phyloP scores from a whole-genome alignment of 2,797 vertebrate species.

The Phylloscopus collybita region DNA sequence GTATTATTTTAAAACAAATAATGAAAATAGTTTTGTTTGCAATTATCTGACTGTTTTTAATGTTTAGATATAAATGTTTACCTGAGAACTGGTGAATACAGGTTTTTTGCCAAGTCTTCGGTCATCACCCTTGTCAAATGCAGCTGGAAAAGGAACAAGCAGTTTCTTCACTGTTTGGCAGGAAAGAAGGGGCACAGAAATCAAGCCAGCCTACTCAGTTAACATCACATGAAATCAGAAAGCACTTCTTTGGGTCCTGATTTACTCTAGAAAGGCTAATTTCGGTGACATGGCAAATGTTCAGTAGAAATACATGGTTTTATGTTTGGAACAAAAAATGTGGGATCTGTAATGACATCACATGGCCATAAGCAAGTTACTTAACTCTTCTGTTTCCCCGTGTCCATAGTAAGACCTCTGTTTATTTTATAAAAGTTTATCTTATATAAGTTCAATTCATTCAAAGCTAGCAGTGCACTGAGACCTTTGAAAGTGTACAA shows the following conservation, averaged over 20 bases:
- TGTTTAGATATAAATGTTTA: conserved; percentile 67
- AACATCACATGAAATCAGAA: conserved; percentile 27
- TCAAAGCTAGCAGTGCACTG: neutral
- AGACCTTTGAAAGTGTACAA: conserved; percentile 8
- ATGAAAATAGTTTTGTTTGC: neutral
- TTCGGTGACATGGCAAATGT: neutral
- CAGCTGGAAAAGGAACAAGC: conserved; percentile 79
- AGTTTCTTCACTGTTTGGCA: conserved; percentile 50
- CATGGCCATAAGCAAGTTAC: neutral
- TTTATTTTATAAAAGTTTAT: no score
- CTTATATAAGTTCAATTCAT: neutral
- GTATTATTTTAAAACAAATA: neutral
- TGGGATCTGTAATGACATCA: neutral
- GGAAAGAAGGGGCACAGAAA: conserved; percentile 15
- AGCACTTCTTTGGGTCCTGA: neutral
- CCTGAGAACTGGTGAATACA: conserved; percentile 92
- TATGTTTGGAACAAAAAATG: neutral
- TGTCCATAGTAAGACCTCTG: neutral
- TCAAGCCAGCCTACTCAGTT: neutral
- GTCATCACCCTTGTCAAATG: conserved; percentile 94
- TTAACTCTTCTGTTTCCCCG: neutral
- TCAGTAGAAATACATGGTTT: neutral
- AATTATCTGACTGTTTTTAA: neutral
- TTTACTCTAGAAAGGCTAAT: neutral
- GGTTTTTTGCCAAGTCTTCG: conserved; percentile 91